Evolutionary conservation across 2,888 invertebrate species (phyloP).

Genomic region (Rhagonycha lutea): DNA sequence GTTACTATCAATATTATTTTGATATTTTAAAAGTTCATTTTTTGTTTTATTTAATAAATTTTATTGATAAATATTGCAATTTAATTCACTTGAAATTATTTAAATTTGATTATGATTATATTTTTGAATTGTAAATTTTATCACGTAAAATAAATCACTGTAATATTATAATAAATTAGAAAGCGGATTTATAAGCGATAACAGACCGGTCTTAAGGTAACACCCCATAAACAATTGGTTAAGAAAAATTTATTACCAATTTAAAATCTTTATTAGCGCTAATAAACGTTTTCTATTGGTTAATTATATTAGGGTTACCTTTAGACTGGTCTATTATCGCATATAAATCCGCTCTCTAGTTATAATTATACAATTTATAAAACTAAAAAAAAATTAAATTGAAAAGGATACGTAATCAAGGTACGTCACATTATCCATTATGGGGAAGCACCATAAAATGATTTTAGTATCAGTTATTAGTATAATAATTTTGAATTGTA

Average conservation of each 20-base stretch:
- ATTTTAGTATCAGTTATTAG: background rate
- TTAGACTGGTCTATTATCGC: too few relatives aligned
- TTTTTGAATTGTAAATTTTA: background rate
- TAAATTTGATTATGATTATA: too few relatives aligned
- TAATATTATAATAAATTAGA: background rate
- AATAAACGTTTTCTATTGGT: too few relatives aligned
- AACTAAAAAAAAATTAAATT: background rate
- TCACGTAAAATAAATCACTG: background rate
- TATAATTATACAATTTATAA: background rate
- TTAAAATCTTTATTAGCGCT: too few relatives aligned
- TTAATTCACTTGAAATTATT: background rate
- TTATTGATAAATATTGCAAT: background rate
- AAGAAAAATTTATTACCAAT: too few relatives aligned
- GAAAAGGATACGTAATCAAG: background rate
- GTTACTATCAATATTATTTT: too few relatives aligned
- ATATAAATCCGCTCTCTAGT: too few relatives aligned
- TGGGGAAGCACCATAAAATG: background rate
- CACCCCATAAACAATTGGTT: too few relatives aligned
- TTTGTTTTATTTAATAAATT: background rate
- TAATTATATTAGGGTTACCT: too few relatives aligned
- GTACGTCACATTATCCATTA: background rate
- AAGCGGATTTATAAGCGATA: too few relatives aligned
- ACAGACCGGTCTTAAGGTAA: too few relatives aligned
- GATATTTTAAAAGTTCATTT: too few relatives aligned
- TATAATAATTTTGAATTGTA: background rate